Evolutionary conservation across 2,797 vertebrate species (phyloP), one percentile per base, ranked within the genome.

Genomic region (Micromesistius poutassou): DNA sequence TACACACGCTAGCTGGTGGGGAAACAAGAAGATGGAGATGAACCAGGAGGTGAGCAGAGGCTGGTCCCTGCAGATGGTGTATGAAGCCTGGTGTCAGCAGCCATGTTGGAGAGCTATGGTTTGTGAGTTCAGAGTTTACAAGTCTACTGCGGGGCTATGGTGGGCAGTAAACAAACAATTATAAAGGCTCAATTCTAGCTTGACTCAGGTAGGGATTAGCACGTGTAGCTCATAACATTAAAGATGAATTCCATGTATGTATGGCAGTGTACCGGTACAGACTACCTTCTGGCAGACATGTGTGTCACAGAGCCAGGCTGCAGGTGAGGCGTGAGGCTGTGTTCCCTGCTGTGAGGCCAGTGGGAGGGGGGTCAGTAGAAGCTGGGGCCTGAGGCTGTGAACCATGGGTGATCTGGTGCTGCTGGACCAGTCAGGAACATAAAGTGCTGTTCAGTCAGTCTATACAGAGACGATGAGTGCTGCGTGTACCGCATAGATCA

Each of bases 1-100:
- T 85, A 86, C 82, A 88, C 81, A 82, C 42, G 76, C 79, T 81
- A 84, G 86, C 84, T 86, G 81, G 86, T 83, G 84, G 81, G 81
- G 77, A 81, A 76, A 42, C 76, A 28, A 80, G 86, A 55, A 38
- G 14, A 76, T 33, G 33, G 2, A 33, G 46, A 71, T 74, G 25
- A 25, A 28, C 25, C 25, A 42, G n/a, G 73, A 28, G 3, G 9
- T 28, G 25, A 38, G 25, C n/a, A 46, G 38, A 42, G 4, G 36
- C 33, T 25, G 36, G 8, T 40, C 40, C 35, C 50, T n/a, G 50
- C 50, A 72, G 71, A 31, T 14, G 33, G 30, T 36, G 22, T 50
- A 50, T 19, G 3, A 50, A 19, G 13, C 46, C 19, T 50, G 50
- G 19, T 22, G 13, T 22, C 8, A 62, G 50, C 46, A 1, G 28